Evolutionary conservation across 92 coral and sea anemone species (phyloP).

Genomic region (Nematostella vectensis): DNA sequence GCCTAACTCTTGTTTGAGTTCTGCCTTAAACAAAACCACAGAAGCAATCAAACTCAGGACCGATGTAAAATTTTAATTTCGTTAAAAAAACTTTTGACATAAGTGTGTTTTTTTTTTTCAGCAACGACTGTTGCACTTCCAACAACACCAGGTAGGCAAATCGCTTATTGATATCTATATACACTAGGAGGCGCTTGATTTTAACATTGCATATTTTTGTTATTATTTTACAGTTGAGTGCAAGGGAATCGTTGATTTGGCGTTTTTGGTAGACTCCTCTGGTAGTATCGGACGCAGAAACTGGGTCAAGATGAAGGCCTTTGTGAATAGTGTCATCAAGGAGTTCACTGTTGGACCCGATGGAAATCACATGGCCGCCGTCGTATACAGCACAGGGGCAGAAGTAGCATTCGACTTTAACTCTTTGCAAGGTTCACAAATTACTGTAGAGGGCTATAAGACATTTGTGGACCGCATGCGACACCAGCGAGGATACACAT

Average conservation of each 20-base stretch:
- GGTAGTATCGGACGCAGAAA: conserved; percentile 19
- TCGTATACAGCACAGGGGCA: not conserved
- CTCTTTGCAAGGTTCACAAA: not conserved
- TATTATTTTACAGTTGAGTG: conserved; percentile 1
- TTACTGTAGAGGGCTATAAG: not conserved
- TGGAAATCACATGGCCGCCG: not conserved
- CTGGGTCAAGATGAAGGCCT: conserved; percentile 12
- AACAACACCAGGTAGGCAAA: no score
- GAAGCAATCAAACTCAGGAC: no score
- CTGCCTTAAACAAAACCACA: no score
- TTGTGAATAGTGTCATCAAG: not conserved
- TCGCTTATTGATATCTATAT: no score
- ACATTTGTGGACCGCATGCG: not conserved
- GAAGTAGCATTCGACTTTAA: not conserved
- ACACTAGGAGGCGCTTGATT: no score
- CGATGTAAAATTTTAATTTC: no score
- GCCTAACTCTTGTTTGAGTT: no score
- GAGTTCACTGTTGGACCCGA: not conserved
- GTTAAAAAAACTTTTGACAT: no score
- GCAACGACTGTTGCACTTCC: no score
- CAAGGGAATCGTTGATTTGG: conserved; percentile 5
- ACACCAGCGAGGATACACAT: not conserved
- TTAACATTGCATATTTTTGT: not conserved
- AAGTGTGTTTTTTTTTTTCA: no score
- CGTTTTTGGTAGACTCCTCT: conserved; percentile 16